A percentile compares a stretch with the other conserved stretches of the same genome.
Evolutionary conservation across 2,888 invertebrate genomes (phyloP).

Genomic region (Calameuta idolon): DNA sequence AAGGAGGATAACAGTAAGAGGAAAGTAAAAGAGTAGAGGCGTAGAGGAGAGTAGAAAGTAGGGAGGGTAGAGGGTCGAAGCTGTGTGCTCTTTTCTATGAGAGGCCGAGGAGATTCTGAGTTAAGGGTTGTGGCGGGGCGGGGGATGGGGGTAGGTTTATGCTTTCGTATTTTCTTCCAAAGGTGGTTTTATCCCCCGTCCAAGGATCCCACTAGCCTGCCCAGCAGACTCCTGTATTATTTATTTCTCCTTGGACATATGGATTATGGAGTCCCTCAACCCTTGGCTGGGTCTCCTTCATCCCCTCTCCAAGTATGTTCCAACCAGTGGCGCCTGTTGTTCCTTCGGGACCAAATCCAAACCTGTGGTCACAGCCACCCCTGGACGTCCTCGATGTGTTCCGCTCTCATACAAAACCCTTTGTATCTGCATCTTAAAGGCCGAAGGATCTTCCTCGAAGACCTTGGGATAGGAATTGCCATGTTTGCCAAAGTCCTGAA

Average conservation of each 20-base stretch:
- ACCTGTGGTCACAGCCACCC: background rate
- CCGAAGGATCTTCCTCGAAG: background rate
- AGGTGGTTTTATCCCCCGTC: constrained; percentile 14
- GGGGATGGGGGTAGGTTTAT: background rate
- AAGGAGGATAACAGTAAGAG: background rate
- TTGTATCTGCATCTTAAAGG: background rate
- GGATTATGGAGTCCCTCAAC: constrained; percentile 51
- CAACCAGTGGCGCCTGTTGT: background rate
- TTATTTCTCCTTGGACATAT: constrained; percentile 59
- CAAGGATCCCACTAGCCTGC: constrained; percentile 24
- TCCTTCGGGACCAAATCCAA: constrained; percentile 1
- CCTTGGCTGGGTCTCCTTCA: background rate
- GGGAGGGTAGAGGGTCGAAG: background rate
- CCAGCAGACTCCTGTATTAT: constrained; percentile 56
- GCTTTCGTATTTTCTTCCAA: constrained; percentile 12
- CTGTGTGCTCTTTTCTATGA: background rate
- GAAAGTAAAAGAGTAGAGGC: background rate
- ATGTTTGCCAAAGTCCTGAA: background rate
- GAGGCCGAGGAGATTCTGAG: background rate
- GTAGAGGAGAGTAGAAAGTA: background rate
- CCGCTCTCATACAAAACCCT: background rate
- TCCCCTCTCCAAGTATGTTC: background rate
- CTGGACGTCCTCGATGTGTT: background rate
- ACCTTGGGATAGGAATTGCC: background rate
- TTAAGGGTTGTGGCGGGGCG: background rate